phyloP scores from a whole-genome alignment of 2,797 vertebrate species.

The Tragopan temminckii region DNA sequence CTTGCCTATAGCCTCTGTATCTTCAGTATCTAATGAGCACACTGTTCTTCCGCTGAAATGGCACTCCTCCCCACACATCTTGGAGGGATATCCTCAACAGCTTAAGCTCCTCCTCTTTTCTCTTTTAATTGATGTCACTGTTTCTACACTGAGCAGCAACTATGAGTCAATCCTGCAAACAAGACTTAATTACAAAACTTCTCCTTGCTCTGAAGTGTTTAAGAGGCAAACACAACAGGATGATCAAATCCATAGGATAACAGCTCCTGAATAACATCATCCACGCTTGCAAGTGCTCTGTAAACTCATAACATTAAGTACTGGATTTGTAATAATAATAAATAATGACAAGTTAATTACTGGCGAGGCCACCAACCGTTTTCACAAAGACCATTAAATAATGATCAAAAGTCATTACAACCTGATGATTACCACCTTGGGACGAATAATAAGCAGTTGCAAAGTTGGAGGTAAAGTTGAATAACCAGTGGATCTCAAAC shows the following conservation, averaged over 20 bases:
- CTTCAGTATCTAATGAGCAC: neutral
- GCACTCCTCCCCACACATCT: neutral
- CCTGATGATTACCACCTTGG: neutral
- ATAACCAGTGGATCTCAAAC: neutral
- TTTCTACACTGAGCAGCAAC: neutral
- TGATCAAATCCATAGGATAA: neutral
- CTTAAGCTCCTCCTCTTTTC: neutral
- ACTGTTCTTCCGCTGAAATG: neutral
- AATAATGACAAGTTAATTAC: neutral
- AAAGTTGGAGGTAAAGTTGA: neutral
- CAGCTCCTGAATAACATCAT: neutral
- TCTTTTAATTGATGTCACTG: neutral
- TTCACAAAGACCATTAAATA: neutral
- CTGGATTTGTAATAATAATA: neutral
- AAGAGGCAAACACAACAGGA: neutral
- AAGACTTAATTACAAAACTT: neutral
- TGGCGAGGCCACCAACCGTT: neutral
- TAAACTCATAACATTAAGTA: neutral
- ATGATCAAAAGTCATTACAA: neutral
- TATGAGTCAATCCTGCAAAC: neutral
- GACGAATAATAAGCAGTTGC: neutral
- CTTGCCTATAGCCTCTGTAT: neutral
- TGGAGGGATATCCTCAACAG: neutral
- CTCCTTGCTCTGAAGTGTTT: constrained; percentile 7
- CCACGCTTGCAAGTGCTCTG: neutral